Conservation (phyloP, 2,113 vertebrate species). For the Austrofundulus limnaeus region DNA sequence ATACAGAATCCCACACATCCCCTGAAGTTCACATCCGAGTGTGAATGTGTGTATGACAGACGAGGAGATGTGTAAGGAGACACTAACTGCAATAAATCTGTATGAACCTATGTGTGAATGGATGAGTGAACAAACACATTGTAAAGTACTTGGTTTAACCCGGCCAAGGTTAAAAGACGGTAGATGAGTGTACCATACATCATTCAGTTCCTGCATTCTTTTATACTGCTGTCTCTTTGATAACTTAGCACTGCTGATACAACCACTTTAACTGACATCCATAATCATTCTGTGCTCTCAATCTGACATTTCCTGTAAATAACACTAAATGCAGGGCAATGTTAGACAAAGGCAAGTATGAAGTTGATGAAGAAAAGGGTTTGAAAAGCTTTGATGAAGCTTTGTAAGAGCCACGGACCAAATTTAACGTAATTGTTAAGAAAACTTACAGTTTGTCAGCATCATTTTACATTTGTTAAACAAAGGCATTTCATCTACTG, state of each 20-base stretch:
- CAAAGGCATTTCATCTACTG: too few relatives aligned
- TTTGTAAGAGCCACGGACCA: background rate
- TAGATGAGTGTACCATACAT: background rate
- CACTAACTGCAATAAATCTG: background rate
- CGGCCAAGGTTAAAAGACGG: background rate
- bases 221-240: background rate
- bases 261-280: background rate
- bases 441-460: background rate
- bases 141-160: background rate
- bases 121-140: background rate
- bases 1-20: background rate
- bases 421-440: slow-evolving; percentile 2
- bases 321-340: background rate
- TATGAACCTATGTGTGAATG: background rate
- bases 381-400: background rate
- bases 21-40: background rate
- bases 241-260: background rate
- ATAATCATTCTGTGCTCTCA: background rate
- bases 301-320: background rate
- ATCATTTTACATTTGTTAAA: too few relatives aligned
- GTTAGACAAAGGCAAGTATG: background rate
- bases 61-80: background rate
- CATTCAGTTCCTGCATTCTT: background rate
- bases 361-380: background rate
- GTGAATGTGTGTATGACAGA: background rate